These are phyloP conservation scores for Achlya flavicornis DNA, from an alignment of 2,888 invertebrate genomes.

Conservation along the genomic window DNA sequence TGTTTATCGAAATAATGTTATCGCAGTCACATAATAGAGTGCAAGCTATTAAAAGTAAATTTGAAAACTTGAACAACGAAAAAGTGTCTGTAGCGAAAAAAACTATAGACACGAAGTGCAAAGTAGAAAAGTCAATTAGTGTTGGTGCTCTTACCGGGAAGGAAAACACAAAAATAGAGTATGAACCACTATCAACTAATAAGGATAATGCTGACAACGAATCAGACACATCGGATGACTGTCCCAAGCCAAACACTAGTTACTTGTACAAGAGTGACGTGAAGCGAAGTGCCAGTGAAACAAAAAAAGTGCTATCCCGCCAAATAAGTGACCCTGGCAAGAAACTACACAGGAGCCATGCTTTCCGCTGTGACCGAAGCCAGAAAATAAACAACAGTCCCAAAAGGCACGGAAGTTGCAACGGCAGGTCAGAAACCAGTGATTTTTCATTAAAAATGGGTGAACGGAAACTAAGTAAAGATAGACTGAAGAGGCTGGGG, in stretches of 20 bases:
- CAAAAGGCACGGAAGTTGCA: conserved; percentile 69
- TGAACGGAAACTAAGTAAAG: conserved; percentile 68
- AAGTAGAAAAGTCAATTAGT: conserved; percentile 35
- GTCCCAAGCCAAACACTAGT: conserved; percentile 64
- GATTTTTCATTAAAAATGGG: conserved; percentile 67
- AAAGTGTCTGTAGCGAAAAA: conserved; percentile 44
- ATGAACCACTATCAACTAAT: conserved; percentile 32
- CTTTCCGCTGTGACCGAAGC: conserved; percentile 82
- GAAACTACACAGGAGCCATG: conserved; percentile 84
- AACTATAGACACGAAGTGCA: conserved; percentile 22
- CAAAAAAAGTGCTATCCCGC: conserved; percentile 64
- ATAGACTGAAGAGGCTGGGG: conserved; percentile 66
- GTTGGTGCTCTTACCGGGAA: conserved; percentile 20
- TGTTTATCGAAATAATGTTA: conserved; percentile 74
- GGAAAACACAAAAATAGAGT: conserved; percentile 19
- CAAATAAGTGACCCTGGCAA: conserved; percentile 81
- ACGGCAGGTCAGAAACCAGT: conserved; percentile 68
- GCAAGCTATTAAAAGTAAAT: conserved; percentile 86
- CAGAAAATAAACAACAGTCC: conserved; percentile 61
- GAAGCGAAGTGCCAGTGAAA: conserved; percentile 55
- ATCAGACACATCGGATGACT: conserved; percentile 46
- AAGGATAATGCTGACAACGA: conserved; percentile 34
- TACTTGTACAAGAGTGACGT: conserved; percentile 70
- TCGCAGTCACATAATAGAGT: conserved; percentile 82
- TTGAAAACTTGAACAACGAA: conserved; percentile 80